Evolutionary conservation across 2,888 invertebrate genomes (phyloP).

Genomic region (Bhutanitis thaidina): DNA sequence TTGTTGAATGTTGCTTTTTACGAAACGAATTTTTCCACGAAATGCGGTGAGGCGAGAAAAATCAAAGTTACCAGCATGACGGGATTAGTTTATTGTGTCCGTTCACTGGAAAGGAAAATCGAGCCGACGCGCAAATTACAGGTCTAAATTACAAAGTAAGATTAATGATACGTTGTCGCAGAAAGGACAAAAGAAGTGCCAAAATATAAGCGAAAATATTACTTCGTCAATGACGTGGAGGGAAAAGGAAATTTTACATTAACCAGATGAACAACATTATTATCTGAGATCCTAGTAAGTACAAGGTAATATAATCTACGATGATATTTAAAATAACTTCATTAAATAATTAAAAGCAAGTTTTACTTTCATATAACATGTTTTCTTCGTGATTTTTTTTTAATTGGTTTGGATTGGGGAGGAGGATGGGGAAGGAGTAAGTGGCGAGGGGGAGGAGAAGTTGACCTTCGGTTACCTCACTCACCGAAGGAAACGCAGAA

Average conservation of each 20-base stretch:
- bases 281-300: too few relatives aligned
- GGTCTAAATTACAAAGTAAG: slow-evolving; percentile 17
- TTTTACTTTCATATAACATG: too few relatives aligned
- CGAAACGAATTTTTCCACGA: slow-evolving; percentile 5
- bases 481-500: too few relatives aligned
- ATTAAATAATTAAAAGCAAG: too few relatives aligned
- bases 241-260: neutral
- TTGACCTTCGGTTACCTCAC: too few relatives aligned
- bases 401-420: too few relatives aligned
- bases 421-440: too few relatives aligned
- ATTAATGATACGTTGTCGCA: slow-evolving; percentile 12
- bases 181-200: slow-evolving; percentile 6
- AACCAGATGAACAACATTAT: neutral
- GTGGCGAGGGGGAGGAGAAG: too few relatives aligned
- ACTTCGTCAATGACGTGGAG: slow-evolving; percentile 8
- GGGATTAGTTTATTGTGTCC: slow-evolving; percentile 13
- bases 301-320: too few relatives aligned
- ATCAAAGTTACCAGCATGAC: slow-evolving; percentile 10
- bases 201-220: slow-evolving; percentile 9
- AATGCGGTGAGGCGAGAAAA: slow-evolving; percentile 9
- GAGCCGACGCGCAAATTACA: slow-evolving; percentile 13
- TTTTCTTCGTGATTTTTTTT: too few relatives aligned
- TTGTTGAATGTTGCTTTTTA: neutral
- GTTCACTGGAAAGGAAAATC: slow-evolving; percentile 13
- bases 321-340: too few relatives aligned